A percentile compares a stretch with the other conserved stretches of the same genome.
Evolutionary conservation across 2,113 vertebrate genomes (phyloP).

Genomic region (Cyanoliseus patagonus): DNA sequence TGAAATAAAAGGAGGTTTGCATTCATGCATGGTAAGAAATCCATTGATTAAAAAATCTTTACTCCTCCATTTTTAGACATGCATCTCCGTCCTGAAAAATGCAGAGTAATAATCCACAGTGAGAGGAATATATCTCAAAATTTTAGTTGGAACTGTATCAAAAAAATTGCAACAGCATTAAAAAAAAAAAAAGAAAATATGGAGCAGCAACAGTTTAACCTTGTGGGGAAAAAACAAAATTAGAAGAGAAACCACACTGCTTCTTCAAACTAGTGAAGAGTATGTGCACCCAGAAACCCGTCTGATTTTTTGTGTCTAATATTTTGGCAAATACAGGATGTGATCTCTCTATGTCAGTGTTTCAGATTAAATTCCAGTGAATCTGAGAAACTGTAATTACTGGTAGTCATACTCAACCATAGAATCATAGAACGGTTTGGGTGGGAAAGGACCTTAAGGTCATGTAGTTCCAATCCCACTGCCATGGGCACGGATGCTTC

Average conservation of each 20-base stretch:
- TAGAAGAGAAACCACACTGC: neutral
- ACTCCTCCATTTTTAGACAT: neutral
- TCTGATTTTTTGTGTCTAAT: neutral
- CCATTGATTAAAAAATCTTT: conserved; percentile 7
- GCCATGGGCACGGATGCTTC: neutral
- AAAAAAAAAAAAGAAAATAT: neutral
- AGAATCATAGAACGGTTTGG: neutral
- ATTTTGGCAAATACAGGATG: neutral
- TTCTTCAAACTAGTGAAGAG: neutral
- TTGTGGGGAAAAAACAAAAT: neutral
- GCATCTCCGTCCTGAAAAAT: neutral
- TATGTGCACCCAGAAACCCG: neutral
- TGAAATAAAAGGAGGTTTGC: neutral
- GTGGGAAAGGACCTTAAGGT: neutral
- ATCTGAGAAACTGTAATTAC: neutral
- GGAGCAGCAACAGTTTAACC: neutral
- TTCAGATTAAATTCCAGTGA: neutral
- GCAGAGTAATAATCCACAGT: neutral
- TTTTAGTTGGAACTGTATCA: neutral
- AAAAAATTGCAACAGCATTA: neutral
- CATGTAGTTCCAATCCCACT: neutral
- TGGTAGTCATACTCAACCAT: neutral
- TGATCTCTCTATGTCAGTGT: neutral
- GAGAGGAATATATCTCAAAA: neutral
- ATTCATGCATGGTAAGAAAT: neutral